Base-by-base conservation (phyloP, 2,888 invertebrate genomes). In the Gari tellinella region DNA sequence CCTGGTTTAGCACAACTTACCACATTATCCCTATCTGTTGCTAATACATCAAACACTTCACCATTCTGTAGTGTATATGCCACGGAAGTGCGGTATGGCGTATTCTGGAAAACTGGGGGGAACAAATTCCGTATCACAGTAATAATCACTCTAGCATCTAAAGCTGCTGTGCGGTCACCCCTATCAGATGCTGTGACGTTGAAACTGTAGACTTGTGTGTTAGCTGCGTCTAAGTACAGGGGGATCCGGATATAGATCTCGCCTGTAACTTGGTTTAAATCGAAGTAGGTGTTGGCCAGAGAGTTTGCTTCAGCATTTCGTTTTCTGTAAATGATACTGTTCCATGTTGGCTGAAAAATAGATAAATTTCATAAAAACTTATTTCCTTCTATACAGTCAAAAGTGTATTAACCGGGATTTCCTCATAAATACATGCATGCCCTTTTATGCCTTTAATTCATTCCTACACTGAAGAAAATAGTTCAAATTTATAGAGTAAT, bases 151-250 rank as follows among this genome's bases (percentile, higher is more conserved):
- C 79, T 80, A 25, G 87, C 94, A 0, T 93, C 93, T 0, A 95
- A 94, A 45, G 94, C 94, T 89, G 96, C 96, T 0, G 96, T 95
- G 0, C 98, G 97, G 10, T 96, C 96, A 0, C 98, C 98, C 80
- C 95, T 95, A 93, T 98, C 98, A 0, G 94, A 93, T 0, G 97
- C 98, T 83, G 94, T 94, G 0, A 97, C 94, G 85, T 94, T 94
- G 17, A 97, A 83, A 79, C 53, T 66, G 60, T 75, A 75, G 1
- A 17, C 21, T 5, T 37, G 17, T 2, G 53, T 63, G 46, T 70
- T 55, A 2, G 55, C 48, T 40, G 31, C 55, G 49, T 88, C 87
- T 8, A 80, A 65, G 5, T 80, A 82, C 19, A 89, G 78, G 14
- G 85, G 85, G 8, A 81, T 62, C 40, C 80, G 57, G 25, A 88